Percentiles rank a stretch among this genome's conserved stretches.
Conservation (phyloP, 2,888 invertebrate genomes). For the Synanthedon tipuliformis region DNA sequence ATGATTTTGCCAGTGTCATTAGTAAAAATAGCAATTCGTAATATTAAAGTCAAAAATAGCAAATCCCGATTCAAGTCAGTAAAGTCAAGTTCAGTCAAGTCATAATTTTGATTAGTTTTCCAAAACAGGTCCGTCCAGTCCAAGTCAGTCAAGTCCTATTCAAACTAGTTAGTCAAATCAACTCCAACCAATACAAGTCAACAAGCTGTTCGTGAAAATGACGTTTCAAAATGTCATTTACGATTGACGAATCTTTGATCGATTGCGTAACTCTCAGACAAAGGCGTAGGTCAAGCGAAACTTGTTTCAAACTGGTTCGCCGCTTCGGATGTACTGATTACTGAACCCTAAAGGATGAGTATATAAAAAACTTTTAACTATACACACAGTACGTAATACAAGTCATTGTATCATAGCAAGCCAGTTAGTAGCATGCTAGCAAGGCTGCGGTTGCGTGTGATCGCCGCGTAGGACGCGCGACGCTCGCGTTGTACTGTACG, state of each 20-base stretch:
- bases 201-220: no score
- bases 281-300: background rate
- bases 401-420: slow-evolving; percentile 1
- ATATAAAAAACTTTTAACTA: slow-evolving; percentile 20
- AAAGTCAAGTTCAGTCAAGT: no score
- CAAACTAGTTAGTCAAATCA: no score
- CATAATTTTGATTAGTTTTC: no score
- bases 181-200: no score
- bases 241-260: background rate
- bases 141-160: no score
- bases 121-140: no score
- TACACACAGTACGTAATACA: background rate
- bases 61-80: no score
- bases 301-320: background rate
- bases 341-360: slow-evolving; percentile 41
- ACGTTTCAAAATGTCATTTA: no score
- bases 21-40: no score
- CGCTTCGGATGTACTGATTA: background rate
- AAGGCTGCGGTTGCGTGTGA: slow-evolving; percentile 25
- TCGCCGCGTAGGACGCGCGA: slow-evolving; percentile 15
- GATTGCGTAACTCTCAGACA: background rate
- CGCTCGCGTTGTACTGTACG: background rate
- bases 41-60: no score
- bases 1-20: no score
- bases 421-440: slow-evolving; percentile 13